A percentile compares a stretch with the other conserved stretches of the same genome.
Evolutionary conservation across 2,113 vertebrate species (phyloP).

Genomic region (Thryonomys swinderianus): DNA sequence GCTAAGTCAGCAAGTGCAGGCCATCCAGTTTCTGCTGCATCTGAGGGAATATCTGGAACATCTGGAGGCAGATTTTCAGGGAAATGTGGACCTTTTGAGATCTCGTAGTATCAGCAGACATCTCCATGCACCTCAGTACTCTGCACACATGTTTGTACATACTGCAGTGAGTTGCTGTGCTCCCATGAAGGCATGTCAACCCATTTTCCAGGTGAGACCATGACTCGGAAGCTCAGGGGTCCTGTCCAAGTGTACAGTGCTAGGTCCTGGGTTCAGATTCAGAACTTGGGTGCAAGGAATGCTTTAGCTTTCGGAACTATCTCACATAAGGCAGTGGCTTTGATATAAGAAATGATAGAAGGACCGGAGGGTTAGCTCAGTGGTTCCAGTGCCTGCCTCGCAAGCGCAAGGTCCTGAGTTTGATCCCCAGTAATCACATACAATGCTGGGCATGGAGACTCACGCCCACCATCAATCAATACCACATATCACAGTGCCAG

Average conservation of each 20-base stretch:
- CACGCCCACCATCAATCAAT: too few relatives aligned
- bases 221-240: neutral
- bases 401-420: too few relatives aligned
- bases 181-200: neutral
- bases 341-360: conserved; percentile 18
- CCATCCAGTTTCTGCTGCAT: neutral
- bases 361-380: too few relatives aligned
- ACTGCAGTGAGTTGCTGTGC: neutral
- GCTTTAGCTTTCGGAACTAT: neutral
- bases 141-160: neutral
- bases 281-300: neutral
- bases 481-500: too few relatives aligned
- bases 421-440: too few relatives aligned
- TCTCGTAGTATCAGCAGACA: neutral
- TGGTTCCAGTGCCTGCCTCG: too few relatives aligned
- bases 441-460: too few relatives aligned
- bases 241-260: neutral
- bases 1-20: neutral
- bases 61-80: conserved; percentile 17
- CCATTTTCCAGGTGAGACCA: neutral
- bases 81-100: conserved; percentile 28
- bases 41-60: conserved; percentile 4
- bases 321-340: neutral
- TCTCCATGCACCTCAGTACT: neutral
- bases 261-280: neutral